phyloP scores from a whole-genome alignment of 2,797 vertebrate species.

The Cyprinodon diabolis region DNA sequence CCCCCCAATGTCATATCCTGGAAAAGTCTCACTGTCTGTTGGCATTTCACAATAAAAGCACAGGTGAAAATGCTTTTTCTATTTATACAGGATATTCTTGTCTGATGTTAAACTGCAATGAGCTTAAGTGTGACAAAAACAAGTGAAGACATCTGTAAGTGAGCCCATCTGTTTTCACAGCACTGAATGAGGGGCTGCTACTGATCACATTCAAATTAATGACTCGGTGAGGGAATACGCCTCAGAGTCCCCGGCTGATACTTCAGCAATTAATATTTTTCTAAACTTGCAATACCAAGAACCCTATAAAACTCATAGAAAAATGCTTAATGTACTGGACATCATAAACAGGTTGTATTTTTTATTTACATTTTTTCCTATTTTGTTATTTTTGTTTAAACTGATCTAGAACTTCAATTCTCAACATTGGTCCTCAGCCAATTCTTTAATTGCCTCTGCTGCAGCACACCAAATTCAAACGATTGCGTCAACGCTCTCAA shows the following conservation, averaged over 20 bases:
- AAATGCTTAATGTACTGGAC: background rate
- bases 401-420: background rate
- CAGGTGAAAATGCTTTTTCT: background rate
- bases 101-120: background rate
- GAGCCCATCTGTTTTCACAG: constrained; percentile 5
- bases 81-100: background rate
- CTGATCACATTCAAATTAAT: constrained; percentile 10
- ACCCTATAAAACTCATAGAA: background rate
- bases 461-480: background rate
- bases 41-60: no score
- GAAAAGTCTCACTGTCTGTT: no score
- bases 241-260: background rate
- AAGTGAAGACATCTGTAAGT: constrained; percentile 15
- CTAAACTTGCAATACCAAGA: constrained; percentile 2
- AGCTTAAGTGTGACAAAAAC: constrained; percentile 28
- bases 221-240: constrained; percentile 8
- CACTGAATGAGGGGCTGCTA: constrained; percentile 1
- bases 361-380: background rate
- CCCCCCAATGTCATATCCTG: no score
- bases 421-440: background rate
- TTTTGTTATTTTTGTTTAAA: background rate
- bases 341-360: background rate
- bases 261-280: constrained; percentile 3
- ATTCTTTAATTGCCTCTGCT: background rate
- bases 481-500: background rate